Base-by-base conservation (phyloP, 2,888 invertebrate genomes). In the Tridacna crocea region DNA sequence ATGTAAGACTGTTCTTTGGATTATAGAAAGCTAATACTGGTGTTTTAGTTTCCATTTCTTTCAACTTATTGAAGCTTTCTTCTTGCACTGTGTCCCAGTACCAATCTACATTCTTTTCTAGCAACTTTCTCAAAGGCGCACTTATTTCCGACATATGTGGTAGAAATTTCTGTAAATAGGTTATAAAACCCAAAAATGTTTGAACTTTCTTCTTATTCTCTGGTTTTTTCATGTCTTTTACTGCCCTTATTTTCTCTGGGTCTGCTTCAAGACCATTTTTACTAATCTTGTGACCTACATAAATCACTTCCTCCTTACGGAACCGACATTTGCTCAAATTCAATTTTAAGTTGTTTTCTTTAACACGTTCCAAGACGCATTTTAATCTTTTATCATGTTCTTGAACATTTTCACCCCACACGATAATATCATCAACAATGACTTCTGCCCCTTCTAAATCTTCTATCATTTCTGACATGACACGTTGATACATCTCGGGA, bases 1-100 rank as follows among this genome's bases (percentile, higher is more conserved):
- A 63, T 36, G 51, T 55, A 24, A 85, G 19, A 4, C 68, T 66
- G 66, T 79, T 46, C 19, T 80, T 76, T 19, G 63, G 63, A 60
- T 85, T 11, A 79, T 61, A 85, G 70, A 75, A 79, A 51, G 24
- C 61, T 24, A 85, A 47, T 0, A 85, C 81, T 24, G 79, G 83
- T 27, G 77, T 61, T 60, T 72, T n/a, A 17, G 66, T 68, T 26
- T 60, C 66, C 4, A 75, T 46, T 72, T 68, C n/a, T 55, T 83
- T 83, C 17, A 85, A 27, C 17, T 27, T 36, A 46, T 74, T 17
- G 13, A 82, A 85, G 26, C 51, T 47, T 61, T 72, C n/a, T 75
- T 63, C 46, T 85, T 82, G 0, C 36, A n/a, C 24, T 26, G 47
- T 15, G 26, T 80, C 80, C 82, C 82, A 85, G 47, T 68, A 47